phyloP scores from a whole-genome alignment of 2,797 vertebrate genomes.

The Hippopotamyrus pictus region DNA sequence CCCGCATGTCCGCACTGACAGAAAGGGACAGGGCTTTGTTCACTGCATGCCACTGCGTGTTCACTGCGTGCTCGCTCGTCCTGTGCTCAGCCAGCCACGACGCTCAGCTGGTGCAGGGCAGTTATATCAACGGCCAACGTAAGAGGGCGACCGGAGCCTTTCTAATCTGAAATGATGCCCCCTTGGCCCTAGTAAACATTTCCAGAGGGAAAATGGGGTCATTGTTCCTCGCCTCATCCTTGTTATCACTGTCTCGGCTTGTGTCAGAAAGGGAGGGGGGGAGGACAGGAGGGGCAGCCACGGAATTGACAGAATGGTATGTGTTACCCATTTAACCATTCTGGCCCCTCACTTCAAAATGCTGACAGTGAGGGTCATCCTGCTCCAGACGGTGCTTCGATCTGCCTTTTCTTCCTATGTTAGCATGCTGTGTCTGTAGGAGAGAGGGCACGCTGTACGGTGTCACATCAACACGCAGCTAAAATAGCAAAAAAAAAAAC shows the following conservation, averaged over 20 bases:
- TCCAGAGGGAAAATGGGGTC: neutral
- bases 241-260: neutral
- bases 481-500: neutral
- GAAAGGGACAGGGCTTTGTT: conserved; percentile 37
- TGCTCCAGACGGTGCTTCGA: neutral
- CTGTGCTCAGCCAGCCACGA: conserved; percentile 58
- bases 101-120: conserved; percentile 46
- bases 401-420: neutral
- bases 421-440: neutral
- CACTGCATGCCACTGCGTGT: conserved; percentile 41
- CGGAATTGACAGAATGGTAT: neutral
- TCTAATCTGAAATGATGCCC: neutral
- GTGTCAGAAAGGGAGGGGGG: neutral
- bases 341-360: neutral
- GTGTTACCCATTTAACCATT: neutral
- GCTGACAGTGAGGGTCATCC: neutral
- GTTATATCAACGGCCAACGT: conserved; percentile 38
- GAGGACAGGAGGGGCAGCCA: neutral
- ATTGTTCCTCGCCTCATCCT: neutral
- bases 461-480: neutral
- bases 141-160: neutral
- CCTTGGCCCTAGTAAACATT: neutral
- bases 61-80: conserved; percentile 44
- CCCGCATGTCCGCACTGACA: neutral
- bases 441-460: neutral